Conservation (phyloP, 2,888 invertebrate species). For the Hyalella azteca region DNA sequence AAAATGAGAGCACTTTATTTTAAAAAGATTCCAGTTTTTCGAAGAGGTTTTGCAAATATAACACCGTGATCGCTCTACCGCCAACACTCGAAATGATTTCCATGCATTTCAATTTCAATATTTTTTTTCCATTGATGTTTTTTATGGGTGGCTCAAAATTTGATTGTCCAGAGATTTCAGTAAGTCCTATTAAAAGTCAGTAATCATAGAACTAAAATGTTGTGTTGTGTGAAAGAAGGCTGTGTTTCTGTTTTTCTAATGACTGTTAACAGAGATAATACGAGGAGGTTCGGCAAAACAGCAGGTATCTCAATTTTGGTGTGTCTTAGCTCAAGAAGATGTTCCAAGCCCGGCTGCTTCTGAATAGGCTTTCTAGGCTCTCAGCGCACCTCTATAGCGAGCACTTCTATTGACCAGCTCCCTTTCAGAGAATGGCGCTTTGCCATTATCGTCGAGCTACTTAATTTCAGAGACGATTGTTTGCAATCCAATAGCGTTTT, state of each 20-base stretch:
- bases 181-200: too few relatives aligned
- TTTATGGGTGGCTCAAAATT: too few relatives aligned
- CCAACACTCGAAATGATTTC: not conserved
- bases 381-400: not conserved
- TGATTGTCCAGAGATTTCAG: too few relatives aligned
- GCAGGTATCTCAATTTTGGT: slow-evolving; percentile 12
- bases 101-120: not conserved
- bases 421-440: not conserved
- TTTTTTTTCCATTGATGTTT: too few relatives aligned
- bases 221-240: too few relatives aligned
- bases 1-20: not conserved
- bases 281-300: not conserved
- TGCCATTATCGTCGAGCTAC: slow-evolving; percentile 3
- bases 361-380: not conserved
- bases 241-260: not conserved
- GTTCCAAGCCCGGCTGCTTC: not conserved
- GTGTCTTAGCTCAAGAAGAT: not conserved
- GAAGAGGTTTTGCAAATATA: not conserved
- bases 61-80: not conserved
- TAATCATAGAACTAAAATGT: too few relatives aligned
- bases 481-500: not conserved
- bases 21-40: not conserved
- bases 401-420: slow-evolving; percentile 9
- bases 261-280: not conserved
- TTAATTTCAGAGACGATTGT: slow-evolving; percentile 18